Evolutionary conservation across 2,113 vertebrate species (phyloP), one percentile per base, ranked within the genome.

Genomic region (Lamprotornis superbus): DNA sequence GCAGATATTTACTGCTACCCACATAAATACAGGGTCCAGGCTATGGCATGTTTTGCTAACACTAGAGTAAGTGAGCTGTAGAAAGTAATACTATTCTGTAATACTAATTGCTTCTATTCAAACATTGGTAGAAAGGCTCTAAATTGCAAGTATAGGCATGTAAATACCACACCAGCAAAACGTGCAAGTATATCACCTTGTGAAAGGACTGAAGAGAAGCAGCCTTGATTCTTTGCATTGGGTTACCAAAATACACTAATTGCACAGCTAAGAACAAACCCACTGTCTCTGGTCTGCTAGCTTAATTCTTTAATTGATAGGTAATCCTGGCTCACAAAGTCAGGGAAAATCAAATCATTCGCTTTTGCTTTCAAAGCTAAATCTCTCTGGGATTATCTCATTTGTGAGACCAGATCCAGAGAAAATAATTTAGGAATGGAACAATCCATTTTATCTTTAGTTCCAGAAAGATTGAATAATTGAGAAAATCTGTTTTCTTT

Each of bases 381-480:
- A 81, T 39, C 76, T 92, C 87, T 60, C 35, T 85, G 88, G 82
- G 60, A 94, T 96, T 97, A 92, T 96, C 75, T 96, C 92, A 95
- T 96, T 93, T 94, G 35, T 88, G 81, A 96, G 93, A 74, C 22
- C 52, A 96, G 92, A 92, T 94, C 90, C 93, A 96, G 93, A 90
- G 44, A 97, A 96, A 96, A 96, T 80, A 94, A 92, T 9, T 60
- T 59, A 70, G 71, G 52, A 94, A 77, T 35, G 68, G 93, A 94
- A 92, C 52, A 95, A 83, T 65, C 25, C 12, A 35, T 94, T 90
- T 93, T 64, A 81, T 77, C 39, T 90, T 83, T 55, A 75, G n/a
- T 15, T 94, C 17, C 47, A 90, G 71, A 75, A 86, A 83, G 8
- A 60, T 0, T 67, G 42, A 91, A 77, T 60, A 77, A 74, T 49